phyloP scores from a whole-genome alignment of 2,113 vertebrate species.

The Tachysurus vachellii region DNA sequence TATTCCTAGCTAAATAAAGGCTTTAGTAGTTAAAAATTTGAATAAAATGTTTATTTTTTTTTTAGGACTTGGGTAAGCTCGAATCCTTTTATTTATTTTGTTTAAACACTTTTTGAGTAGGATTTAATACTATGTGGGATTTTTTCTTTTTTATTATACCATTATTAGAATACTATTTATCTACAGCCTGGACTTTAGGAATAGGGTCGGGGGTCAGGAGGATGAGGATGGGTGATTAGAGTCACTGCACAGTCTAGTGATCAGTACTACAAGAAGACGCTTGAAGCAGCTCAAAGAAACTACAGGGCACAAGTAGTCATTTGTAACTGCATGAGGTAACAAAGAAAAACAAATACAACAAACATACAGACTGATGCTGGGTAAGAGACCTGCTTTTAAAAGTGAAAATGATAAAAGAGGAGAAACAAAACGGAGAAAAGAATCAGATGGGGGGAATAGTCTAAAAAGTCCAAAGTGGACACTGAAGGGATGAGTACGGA shows the following conservation, averaged over 20 bases:
- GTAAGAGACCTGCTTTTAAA: constrained; percentile 76
- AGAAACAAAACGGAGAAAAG: constrained; percentile 55
- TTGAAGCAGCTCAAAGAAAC: neutral
- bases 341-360: constrained; percentile 44
- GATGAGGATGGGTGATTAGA: neutral
- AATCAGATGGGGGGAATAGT: constrained; percentile 53
- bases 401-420: constrained; percentile 63
- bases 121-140: neutral
- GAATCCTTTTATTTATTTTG: neutral
- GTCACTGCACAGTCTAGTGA: neutral
- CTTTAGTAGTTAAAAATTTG: neutral
- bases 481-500: neutral
- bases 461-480: neutral
- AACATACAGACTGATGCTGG: constrained; percentile 72
- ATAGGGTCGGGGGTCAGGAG: neutral
- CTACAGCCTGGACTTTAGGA: neutral
- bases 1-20: neutral
- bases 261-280: neutral
- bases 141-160: neutral
- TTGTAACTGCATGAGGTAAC: constrained; percentile 54
- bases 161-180: neutral
- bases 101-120: neutral
- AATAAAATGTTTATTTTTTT: neutral
- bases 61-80: neutral
- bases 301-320: neutral